Percentiles rank a stretch among this genome's conserved stretches.
Conservation (phyloP, 2,888 invertebrate species). For the Mesorhabditis sp. region DNA sequence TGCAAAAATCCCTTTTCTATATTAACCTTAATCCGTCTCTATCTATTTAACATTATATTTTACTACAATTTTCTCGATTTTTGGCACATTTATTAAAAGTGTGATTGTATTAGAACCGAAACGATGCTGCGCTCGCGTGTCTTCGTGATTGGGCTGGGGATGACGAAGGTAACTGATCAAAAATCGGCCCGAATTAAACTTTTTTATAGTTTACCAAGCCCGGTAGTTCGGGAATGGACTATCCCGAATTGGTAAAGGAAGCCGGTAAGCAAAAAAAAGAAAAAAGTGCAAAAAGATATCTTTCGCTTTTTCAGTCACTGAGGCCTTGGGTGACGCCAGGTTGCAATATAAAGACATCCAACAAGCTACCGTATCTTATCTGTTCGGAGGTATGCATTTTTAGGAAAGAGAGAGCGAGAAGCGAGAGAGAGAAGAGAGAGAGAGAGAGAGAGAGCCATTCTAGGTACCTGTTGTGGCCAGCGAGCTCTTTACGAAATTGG, state of each 20-base stretch:
- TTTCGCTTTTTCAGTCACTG: slow-evolving; percentile 65
- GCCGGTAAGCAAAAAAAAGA: slow-evolving; percentile 63
- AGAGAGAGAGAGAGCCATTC: not conserved
- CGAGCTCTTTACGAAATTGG: slow-evolving; percentile 88
- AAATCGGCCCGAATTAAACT: too few relatives aligned
- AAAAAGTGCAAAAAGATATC: not conserved
- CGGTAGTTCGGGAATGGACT: slow-evolving; percentile 75
- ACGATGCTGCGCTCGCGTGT: slow-evolving; percentile 46
- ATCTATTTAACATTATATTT: too few relatives aligned
- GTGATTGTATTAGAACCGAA: not conserved
- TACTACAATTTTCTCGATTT: too few relatives aligned
- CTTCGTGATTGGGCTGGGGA: slow-evolving; percentile 56
- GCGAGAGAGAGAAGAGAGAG: not conserved
- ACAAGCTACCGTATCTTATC: slow-evolving; percentile 72
- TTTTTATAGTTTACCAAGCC: slow-evolving; percentile 79
- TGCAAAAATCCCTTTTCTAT: too few relatives aligned
- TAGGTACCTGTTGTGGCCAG: slow-evolving; percentile 73
- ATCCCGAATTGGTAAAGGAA: slow-evolving; percentile 90
- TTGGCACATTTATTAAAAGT: too few relatives aligned
- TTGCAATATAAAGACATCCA: slow-evolving; percentile 68
- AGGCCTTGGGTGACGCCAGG: slow-evolving; percentile 66
- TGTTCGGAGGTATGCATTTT: slow-evolving; percentile 39
- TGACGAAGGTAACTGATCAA: slow-evolving; percentile 36
- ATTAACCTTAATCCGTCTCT: too few relatives aligned
- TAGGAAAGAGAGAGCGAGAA: too few relatives aligned